Conservation (phyloP, 2,888 invertebrate genomes). For the Leucoma salicis region DNA sequence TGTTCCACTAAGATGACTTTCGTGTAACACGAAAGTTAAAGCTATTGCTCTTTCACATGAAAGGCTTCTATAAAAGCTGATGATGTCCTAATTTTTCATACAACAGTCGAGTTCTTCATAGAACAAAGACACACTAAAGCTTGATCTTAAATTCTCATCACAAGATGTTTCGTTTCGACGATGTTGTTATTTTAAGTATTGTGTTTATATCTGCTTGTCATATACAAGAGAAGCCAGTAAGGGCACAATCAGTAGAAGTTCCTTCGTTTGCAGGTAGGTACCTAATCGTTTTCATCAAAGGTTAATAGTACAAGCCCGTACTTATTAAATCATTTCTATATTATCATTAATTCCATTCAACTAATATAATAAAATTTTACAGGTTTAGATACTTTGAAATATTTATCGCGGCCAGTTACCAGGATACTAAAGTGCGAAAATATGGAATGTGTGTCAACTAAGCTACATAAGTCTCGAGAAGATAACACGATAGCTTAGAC, state of each 20-base stretch:
- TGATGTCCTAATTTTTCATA: conserved; percentile 11
- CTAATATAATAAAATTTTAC: no score
- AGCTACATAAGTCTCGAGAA: no score
- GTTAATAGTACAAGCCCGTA: no score
- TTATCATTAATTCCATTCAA: no score
- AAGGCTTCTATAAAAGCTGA: conserved; percentile 23
- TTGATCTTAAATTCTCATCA: not conserved
- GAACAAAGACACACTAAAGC: not conserved
- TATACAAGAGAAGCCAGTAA: conserved; percentile 46
- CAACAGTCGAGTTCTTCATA: conserved; percentile 12
- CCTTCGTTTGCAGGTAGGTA: conserved; percentile 64
- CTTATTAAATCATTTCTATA: no score
- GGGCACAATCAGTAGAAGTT: conserved; percentile 53
- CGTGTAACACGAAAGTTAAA: conserved; percentile 32
- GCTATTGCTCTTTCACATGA: conserved; percentile 5
- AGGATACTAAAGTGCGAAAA: no score
- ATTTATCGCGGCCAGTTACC: no score
- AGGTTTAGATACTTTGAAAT: no score
- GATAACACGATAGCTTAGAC: no score
- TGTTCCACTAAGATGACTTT: conserved; percentile 50
- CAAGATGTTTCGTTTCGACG: conserved; percentile 40
- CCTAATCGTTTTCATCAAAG: no score
- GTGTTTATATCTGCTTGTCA: conserved; percentile 43
- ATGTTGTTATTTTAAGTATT: conserved; percentile 34
- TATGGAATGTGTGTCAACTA: no score